A percentile compares a stretch with the other conserved stretches of the same genome.
Evolutionary conservation across 2,888 invertebrate species (phyloP).

Genomic region (Ischnus inquisitorius): DNA sequence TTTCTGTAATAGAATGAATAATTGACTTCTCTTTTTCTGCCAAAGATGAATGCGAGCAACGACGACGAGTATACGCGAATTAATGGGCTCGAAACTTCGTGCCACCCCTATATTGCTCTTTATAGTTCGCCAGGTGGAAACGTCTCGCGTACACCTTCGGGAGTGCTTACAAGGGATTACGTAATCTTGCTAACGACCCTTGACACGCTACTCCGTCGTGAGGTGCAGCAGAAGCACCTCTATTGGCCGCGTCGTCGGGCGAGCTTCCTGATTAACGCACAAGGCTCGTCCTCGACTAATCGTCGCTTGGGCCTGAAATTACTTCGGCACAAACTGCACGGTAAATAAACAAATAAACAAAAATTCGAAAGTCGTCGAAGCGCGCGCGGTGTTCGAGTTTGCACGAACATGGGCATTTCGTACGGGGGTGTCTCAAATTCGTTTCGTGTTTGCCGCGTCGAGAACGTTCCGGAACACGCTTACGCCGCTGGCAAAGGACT

Average conservation of each 20-base stretch:
- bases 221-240: constrained; percentile 30
- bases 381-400: too few species aligned
- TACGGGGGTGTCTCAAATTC: too few species aligned
- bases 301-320: constrained; percentile 30
- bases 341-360: neutral
- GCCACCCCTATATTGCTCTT: constrained; percentile 45
- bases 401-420: too few species aligned
- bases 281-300: constrained; percentile 29
- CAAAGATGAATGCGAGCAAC: neutral
- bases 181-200: constrained; percentile 77
- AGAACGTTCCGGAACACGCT: too few species aligned
- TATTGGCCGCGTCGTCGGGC: constrained; percentile 46
- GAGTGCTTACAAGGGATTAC: constrained; percentile 73
- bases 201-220: constrained; percentile 71
- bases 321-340: constrained; percentile 3
- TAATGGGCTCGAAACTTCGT: constrained; percentile 31
- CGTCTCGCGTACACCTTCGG: constrained; percentile 65
- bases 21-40: constrained; percentile 7
- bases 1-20: neutral
- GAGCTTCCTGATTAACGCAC: constrained; percentile 58
- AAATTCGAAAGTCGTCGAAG: neutral
- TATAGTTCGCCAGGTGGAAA: constrained; percentile 53
- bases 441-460: too few species aligned
- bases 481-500: too few species aligned
- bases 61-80: constrained; percentile 6